phyloP scores from a whole-genome alignment of 2,888 invertebrate genomes.

The Eupelmus urozonus region DNA sequence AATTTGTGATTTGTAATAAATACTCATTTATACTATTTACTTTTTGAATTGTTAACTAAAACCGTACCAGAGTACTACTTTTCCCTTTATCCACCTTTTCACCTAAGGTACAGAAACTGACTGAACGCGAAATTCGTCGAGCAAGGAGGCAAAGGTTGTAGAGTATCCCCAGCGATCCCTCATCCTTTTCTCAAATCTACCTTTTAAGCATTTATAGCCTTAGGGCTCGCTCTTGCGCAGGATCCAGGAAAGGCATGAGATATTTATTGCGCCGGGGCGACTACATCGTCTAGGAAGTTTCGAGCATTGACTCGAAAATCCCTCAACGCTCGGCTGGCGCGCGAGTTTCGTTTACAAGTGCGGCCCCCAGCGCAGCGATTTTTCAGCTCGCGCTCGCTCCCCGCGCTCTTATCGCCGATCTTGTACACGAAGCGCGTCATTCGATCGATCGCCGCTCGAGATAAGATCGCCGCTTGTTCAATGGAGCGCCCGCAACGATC shows the following conservation, averaged over 20 bases:
- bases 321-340: too few species aligned
- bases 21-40: too few species aligned
- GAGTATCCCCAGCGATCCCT: neutral
- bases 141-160: too few species aligned
- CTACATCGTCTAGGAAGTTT: conserved; percentile 51
- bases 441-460: conserved; percentile 55
- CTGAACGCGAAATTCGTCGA: too few species aligned
- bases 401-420: conserved; percentile 54
- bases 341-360: conserved; percentile 52
- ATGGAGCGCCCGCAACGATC: conserved; percentile 31
- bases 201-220: conserved; percentile 5
- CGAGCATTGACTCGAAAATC: conserved; percentile 37
- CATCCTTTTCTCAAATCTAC: conserved; percentile 16
- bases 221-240: too few species aligned
- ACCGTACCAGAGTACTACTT: too few species aligned
- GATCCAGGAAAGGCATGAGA: conserved; percentile 38
- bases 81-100: too few species aligned
- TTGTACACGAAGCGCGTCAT: conserved; percentile 58
- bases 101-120: too few species aligned
- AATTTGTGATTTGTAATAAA: too few species aligned
- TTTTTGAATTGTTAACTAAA: too few species aligned
- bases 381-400: conserved; percentile 21
- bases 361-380: too few species aligned
- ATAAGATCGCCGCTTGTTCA: conserved; percentile 58
- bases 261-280: conserved; percentile 45